Conservation (phyloP, 1,140 invertebrate species). For the Zaprionus vittiger region DNA sequence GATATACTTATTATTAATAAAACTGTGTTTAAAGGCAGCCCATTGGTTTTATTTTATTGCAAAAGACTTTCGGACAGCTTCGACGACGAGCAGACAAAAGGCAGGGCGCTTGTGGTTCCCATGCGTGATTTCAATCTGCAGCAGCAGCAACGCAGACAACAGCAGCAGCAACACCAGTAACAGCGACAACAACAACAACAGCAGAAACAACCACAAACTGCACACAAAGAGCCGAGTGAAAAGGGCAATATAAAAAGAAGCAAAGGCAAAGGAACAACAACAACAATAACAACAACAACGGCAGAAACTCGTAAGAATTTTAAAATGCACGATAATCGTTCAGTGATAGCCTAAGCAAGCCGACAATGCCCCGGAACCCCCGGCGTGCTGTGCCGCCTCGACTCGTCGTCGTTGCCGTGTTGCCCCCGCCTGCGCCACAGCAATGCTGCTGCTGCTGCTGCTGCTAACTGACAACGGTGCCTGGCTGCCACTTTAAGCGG, state of each 20-base stretch:
- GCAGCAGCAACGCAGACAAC: constrained; percentile 38
- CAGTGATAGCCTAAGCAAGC: constrained; percentile 84
- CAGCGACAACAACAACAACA: constrained; percentile 32
- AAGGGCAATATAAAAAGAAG: constrained; percentile 10
- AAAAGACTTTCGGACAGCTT: constrained; percentile 23
- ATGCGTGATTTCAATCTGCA: constrained; percentile 79
- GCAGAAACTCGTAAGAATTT: constrained; percentile 84
- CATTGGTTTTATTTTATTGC: constrained; percentile 40
- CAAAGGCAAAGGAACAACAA: constrained; percentile 47
- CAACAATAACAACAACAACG: constrained; percentile 24
- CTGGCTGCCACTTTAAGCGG: constrained; percentile 68
- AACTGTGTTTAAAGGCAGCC: constrained; percentile 66
- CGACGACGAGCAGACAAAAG: constrained; percentile 73
- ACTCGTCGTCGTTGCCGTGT: not conserved
- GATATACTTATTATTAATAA: constrained; percentile 66
- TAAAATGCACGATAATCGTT: constrained; percentile 84
- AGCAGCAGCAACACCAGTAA: constrained; percentile 22
- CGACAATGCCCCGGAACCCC: constrained; percentile 67
- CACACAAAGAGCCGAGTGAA: constrained; percentile 9
- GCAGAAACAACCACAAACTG: constrained; percentile 13
- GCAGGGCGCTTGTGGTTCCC: constrained; percentile 77
- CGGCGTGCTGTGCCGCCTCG: not conserved
- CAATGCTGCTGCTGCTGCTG: constrained; percentile 1
- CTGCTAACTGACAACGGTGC: constrained; percentile 49
- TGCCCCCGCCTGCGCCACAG: constrained; percentile 24